Evolutionary conservation across 1,140 invertebrate species (phyloP).

Genomic region (Drosophila pallidifrons): DNA sequence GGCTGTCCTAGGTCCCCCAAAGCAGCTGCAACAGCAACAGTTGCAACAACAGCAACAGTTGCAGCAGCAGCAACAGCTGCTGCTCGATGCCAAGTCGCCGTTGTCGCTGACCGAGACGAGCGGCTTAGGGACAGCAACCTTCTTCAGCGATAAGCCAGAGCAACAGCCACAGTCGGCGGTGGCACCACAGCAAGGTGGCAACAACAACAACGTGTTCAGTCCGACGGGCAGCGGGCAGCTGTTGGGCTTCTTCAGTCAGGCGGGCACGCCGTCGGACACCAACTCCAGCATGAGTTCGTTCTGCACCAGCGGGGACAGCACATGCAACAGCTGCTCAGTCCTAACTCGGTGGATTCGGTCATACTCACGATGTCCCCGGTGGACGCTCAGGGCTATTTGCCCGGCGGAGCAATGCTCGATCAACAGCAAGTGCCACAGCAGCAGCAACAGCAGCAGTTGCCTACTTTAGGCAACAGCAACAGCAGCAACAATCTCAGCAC

Average conservation of each 20-base stretch:
- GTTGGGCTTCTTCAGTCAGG: constrained; percentile 82
- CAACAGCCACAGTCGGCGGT: constrained; percentile 39
- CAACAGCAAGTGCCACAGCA: background rate
- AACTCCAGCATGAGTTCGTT: constrained; percentile 88
- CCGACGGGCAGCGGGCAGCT: constrained; percentile 71
- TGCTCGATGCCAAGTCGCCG: constrained; percentile 81
- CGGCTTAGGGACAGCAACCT: constrained; percentile 79
- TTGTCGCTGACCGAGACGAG: constrained; percentile 81
- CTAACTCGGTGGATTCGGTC: constrained; percentile 88
- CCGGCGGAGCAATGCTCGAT: constrained; percentile 1
- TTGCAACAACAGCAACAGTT: constrained; percentile 11
- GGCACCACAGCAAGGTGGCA: constrained; percentile 17
- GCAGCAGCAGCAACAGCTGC: constrained; percentile 55
- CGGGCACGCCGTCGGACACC: constrained; percentile 87
- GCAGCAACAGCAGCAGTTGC: background rate
- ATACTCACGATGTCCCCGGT: constrained; percentile 91
- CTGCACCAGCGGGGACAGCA: constrained; percentile 86
- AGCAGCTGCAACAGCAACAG: constrained; percentile 51
- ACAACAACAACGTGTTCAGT: constrained; percentile 60
- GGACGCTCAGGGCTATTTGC: constrained; percentile 59
- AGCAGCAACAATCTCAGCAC: constrained; percentile 70
- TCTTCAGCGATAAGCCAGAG: constrained; percentile 65
- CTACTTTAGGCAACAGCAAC: constrained; percentile 1
- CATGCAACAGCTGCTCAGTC: constrained; percentile 85
- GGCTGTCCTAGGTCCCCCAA: constrained; percentile 83